Conservation (phyloP, 1,140 invertebrate genomes). For the Zaprionus africanus region DNA sequence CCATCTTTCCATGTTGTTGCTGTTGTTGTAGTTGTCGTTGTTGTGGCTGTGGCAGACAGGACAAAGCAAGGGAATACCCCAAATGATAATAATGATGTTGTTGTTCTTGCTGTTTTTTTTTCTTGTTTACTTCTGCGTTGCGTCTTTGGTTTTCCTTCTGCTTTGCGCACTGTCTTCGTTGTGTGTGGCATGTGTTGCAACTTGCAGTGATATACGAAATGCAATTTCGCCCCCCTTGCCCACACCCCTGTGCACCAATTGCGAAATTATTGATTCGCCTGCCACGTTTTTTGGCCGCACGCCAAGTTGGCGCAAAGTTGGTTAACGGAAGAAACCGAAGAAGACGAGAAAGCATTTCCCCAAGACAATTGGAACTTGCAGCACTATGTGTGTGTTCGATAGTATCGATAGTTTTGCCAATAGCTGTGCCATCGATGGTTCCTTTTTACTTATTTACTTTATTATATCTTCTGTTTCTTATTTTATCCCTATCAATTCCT, state of each 20-base stretch:
- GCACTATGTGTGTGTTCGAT: conserved; percentile 16
- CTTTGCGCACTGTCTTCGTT: background rate
- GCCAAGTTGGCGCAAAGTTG: conserved; percentile 64
- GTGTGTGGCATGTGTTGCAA: conserved; percentile 26
- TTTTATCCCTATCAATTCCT: no score
- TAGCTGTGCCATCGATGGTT: background rate
- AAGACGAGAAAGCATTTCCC: conserved; percentile 60
- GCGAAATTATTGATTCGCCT: conserved; percentile 67
- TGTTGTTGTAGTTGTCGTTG: conserved; percentile 32
- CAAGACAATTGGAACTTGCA: conserved; percentile 48
- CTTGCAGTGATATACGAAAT: conserved; percentile 14
- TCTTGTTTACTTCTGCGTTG: conserved; percentile 17
- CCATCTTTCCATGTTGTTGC: conserved; percentile 15
- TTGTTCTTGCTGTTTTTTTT: conserved; percentile 19
- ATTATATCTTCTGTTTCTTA: no score
- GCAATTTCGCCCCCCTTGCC: conserved; percentile 34
- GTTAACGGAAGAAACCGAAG: conserved; percentile 45
- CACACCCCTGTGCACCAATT: conserved; percentile 32
- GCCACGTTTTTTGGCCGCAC: conserved; percentile 53
- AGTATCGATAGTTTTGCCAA: background rate
- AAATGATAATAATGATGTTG: conserved; percentile 36
- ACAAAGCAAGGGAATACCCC: conserved; percentile 70
- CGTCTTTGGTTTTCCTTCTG: background rate
- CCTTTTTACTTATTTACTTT: background rate
- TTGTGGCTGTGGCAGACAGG: conserved; percentile 56